A percentile compares a stretch with the other conserved stretches of the same genome.
phyloP scores from a whole-genome alignment of 1,140 invertebrate species.

The Riptortus pedestris region DNA sequence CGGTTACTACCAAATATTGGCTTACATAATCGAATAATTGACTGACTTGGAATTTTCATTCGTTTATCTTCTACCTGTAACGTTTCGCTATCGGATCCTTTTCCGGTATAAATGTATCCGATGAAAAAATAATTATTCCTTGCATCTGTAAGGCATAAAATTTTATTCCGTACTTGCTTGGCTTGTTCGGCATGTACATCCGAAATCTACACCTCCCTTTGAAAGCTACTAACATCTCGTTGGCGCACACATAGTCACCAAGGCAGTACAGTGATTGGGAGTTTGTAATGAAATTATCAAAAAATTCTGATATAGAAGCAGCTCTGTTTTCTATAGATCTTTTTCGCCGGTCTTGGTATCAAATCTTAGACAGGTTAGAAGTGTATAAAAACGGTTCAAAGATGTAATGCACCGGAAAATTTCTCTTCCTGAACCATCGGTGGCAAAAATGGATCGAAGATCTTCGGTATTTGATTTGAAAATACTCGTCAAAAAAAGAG shows the following conservation, averaged over 20 bases:
- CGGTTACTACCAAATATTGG: conserved; percentile 32
- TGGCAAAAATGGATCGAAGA: no score
- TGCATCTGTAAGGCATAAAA: not conserved
- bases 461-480: no score
- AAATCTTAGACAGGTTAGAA: not conserved
- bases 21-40: conserved; percentile 28
- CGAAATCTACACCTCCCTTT: not conserved
- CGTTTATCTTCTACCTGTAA: no score
- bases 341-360: not conserved
- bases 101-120: not conserved
- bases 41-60: conserved; percentile 30
- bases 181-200: not conserved
- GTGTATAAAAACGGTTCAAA: not conserved
- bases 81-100: not conserved
- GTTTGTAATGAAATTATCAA: not conserved
- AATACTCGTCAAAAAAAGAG: not conserved
- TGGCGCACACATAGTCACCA: not conserved
- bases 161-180: not conserved
- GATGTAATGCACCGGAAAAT: not conserved
- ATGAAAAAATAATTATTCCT: not conserved
- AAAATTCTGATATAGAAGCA: not conserved
- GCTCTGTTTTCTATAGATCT: not conserved
- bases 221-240: not conserved
- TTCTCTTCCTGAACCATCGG: not conserved
- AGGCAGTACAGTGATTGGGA: not conserved